phyloP scores from a whole-genome alignment of 2,797 vertebrate genomes.

The Tapera naevia region DNA sequence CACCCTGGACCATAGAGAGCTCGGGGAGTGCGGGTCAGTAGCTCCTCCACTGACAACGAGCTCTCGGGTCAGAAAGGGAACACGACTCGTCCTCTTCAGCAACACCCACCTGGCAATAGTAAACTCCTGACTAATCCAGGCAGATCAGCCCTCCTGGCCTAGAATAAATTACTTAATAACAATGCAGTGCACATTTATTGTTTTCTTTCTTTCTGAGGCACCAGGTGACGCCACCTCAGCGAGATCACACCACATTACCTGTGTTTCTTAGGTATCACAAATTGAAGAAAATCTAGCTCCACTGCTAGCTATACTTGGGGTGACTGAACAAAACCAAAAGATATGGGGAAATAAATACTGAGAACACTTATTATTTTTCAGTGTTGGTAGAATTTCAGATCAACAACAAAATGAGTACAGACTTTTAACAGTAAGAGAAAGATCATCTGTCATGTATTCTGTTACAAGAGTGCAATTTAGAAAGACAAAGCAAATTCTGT shows the following conservation, averaged over 20 bases:
- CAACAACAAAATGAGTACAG: background rate
- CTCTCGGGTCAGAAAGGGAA: background rate
- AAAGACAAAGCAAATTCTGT: background rate
- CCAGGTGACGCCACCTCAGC: background rate
- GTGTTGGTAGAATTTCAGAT: background rate
- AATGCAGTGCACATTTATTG: background rate
- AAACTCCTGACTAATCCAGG: background rate
- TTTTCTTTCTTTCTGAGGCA: background rate
- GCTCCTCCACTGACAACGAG: fast-evolving
- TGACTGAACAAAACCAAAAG: background rate
- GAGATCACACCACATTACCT: background rate
- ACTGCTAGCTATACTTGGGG: background rate
- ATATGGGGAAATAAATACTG: background rate
- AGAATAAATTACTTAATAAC: background rate
- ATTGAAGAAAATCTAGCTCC: background rate
- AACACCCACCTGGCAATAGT: fast-evolving
- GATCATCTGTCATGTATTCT: background rate
- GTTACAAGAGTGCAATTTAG: background rate
- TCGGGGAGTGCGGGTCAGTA: fast-evolving
- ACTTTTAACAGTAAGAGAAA: background rate
- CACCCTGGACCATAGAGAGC: background rate
- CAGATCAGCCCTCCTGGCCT: background rate
- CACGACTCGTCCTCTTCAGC: background rate
- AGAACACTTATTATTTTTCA: background rate
- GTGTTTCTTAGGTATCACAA: background rate